Percentiles rank a stretch among this genome's conserved stretches.
phyloP scores from a whole-genome alignment of 2,113 vertebrate species.

The Callopanchax toddi region DNA sequence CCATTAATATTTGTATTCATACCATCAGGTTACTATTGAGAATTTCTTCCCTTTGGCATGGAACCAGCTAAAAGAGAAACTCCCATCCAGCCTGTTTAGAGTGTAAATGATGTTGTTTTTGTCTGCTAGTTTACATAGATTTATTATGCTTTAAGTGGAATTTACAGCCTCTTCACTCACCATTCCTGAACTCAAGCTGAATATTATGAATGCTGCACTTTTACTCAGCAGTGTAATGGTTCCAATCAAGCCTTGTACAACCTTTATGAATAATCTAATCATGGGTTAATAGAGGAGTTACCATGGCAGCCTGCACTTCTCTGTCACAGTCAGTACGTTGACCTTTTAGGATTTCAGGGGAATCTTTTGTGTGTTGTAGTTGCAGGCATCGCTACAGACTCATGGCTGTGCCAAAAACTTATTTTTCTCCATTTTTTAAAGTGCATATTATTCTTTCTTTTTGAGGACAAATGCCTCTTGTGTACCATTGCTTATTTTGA shows the following conservation, averaged over 20 bases:
- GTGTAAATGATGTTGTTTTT: constrained; percentile 30
- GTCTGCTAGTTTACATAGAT: constrained; percentile 16
- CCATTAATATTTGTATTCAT: neutral
- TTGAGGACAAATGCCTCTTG: constrained; percentile 51
- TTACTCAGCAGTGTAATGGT: constrained; percentile 35
- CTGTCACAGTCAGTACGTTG: constrained; percentile 32
- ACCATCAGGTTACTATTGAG: neutral
- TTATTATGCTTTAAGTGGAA: constrained; percentile 21
- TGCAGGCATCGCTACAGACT: constrained; percentile 33
- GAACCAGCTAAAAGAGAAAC: constrained; percentile 35
- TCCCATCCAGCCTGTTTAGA: constrained; percentile 22
- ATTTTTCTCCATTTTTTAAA: constrained; percentile 12
- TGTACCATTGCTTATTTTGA: constrained; percentile 62
- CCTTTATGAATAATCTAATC: constrained; percentile 29
- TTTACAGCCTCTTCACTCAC: constrained; percentile 37
- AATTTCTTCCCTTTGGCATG: constrained; percentile 6
- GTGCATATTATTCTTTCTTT: constrained; percentile 36
- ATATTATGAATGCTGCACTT: constrained; percentile 58
- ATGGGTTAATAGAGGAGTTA: constrained; percentile 30
- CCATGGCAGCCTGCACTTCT: constrained; percentile 36
- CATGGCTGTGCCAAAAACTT: constrained; percentile 41
- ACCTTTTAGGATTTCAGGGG: constrained; percentile 40
- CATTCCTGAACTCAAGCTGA: constrained; percentile 63
- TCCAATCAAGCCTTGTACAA: constrained; percentile 47
- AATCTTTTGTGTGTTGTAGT: constrained; percentile 36